phyloP scores from a whole-genome alignment of 2,797 vertebrate genomes.

The Fratercula arctica region DNA sequence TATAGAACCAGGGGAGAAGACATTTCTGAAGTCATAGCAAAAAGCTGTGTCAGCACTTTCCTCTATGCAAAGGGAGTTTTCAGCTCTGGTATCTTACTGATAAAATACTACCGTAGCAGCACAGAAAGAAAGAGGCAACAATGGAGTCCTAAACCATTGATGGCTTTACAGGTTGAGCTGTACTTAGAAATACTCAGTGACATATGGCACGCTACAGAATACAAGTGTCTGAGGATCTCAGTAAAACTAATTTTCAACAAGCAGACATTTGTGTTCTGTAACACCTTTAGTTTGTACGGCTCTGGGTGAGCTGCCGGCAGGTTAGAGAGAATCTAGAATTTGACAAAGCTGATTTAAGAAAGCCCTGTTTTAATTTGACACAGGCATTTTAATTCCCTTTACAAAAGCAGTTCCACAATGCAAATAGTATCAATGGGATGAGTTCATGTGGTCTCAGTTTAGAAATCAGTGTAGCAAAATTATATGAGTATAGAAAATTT shows the following conservation, averaged over 20 bases:
- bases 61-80: not conserved
- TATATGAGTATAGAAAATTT: not conserved
- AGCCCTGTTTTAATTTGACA: not conserved
- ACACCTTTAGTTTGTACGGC: not conserved
- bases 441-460: not conserved
- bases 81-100: not conserved
- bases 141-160: not conserved
- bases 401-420: not conserved
- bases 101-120: not conserved
- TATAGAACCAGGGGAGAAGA: not conserved
- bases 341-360: not conserved
- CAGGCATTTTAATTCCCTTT: not conserved
- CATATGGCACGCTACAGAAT: not conserved
- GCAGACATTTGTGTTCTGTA: not conserved
- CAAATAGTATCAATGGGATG: not conserved
- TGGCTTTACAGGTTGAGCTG: not conserved
- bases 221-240: not conserved
- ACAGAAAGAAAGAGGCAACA: not conserved
- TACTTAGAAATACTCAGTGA: not conserved
- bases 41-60: slow-evolving; percentile 15
- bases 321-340: not conserved
- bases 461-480: slow-evolving; percentile 1
- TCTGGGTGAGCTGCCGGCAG: not conserved
- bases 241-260: not conserved
- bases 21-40: not conserved